phyloP scores from a whole-genome alignment of 2,797 vertebrate genomes.

The Rhincodon typus region DNA sequence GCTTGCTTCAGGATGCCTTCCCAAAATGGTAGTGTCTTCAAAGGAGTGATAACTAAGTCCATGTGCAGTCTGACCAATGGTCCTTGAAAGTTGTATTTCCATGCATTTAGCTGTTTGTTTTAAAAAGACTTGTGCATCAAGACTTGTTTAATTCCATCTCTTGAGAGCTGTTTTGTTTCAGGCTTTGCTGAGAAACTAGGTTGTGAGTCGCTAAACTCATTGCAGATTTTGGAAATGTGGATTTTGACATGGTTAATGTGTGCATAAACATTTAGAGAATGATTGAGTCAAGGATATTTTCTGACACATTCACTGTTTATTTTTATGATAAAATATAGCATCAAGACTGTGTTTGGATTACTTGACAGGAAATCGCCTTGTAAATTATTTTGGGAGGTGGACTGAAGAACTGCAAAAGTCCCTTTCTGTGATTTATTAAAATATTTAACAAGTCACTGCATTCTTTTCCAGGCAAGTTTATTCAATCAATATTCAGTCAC shows the following conservation, averaged over 20 bases:
- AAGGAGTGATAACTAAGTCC: not conserved
- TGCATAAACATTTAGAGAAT: not conserved
- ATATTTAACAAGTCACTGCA: conserved; percentile 2
- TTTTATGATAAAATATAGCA: not conserved
- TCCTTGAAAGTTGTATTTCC: not conserved
- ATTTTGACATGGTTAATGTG: not conserved
- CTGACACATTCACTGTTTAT: not conserved
- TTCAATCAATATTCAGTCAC: conserved; percentile 9
- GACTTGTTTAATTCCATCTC: not conserved
- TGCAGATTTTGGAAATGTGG: not conserved
- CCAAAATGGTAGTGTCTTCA: not conserved
- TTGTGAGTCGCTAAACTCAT: not conserved
- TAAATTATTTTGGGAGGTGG: not conserved
- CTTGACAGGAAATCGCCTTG: not conserved
- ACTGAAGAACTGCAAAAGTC: not conserved
- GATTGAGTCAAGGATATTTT: too few relatives aligned
- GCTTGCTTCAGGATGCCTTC: not conserved
- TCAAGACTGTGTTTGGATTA: not conserved
- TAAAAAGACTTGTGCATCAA: not conserved
- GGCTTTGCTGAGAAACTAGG: not conserved
- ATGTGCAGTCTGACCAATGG: not conserved
- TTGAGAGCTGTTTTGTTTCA: not conserved
- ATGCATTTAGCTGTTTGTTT: not conserved
- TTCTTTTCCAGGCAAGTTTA: conserved; percentile 5
- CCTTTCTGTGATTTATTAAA: conserved; percentile 9